Evolutionary conservation across 2,888 invertebrate species (phyloP).

Genomic region (Criorhina ranunculi): DNA sequence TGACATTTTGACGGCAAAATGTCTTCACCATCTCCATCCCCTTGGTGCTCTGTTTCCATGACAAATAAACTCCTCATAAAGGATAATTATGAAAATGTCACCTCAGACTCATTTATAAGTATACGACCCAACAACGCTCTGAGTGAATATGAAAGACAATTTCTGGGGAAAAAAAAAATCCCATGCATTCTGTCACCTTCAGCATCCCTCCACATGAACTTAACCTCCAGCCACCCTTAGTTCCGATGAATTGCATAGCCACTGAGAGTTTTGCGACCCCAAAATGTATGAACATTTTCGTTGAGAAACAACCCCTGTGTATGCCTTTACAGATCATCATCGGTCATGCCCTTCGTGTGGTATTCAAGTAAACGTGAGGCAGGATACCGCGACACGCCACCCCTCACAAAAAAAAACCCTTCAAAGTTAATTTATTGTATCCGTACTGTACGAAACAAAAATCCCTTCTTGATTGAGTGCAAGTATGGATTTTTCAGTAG

Average conservation of each 20-base stretch:
- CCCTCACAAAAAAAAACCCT: neutral
- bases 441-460: neutral
- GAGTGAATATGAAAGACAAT: neutral
- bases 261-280: conserved; percentile 2
- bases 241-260: conserved; percentile 6
- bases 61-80: neutral
- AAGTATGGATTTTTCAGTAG: neutral
- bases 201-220: neutral
- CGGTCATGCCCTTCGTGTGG: neutral
- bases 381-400: neutral
- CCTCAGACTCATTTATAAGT: too few species aligned
- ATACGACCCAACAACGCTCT: neutral
- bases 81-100: neutral
- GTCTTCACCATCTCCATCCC: neutral
- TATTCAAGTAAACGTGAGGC: conserved; percentile 19
- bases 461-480: conserved; percentile 5
- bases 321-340: neutral
- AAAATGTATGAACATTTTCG: conserved; percentile 2
- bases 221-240: neutral
- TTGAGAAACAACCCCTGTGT: neutral
- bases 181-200: neutral
- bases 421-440: conserved; percentile 9
- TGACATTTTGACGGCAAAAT: neutral
- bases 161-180: neutral
- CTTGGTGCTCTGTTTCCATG: neutral